Evolutionary conservation across 2,888 invertebrate species (phyloP).

Genomic region (Tiliacea aurago): DNA sequence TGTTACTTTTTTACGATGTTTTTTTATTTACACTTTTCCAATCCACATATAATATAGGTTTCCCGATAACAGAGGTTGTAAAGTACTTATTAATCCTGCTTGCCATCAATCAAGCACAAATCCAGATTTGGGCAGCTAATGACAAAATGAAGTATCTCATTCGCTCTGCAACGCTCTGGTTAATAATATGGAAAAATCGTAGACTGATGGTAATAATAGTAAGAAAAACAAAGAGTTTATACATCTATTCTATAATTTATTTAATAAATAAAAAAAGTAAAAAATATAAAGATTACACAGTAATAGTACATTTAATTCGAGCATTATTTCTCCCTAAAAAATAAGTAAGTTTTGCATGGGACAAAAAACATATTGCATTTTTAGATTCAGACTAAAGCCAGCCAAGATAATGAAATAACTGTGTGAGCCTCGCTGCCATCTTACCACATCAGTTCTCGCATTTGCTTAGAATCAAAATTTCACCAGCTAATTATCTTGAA

Average conservation of each 20-base stretch:
- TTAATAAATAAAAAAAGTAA: constrained; percentile 2
- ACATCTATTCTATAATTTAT: constrained; percentile 7
- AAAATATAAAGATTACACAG: neutral
- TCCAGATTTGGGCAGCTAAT: neutral
- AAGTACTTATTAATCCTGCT: neutral
- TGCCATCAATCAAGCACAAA: neutral
- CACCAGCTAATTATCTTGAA: neutral
- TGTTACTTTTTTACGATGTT: constrained; percentile 1
- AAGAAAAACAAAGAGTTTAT: constrained; percentile 10
- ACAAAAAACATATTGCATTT: neutral
- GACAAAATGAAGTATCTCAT: neutral
- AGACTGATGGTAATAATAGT: neutral
- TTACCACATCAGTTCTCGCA: neutral
- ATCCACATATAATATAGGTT: neutral
- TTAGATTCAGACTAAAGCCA: neutral
- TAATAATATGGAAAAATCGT: neutral
- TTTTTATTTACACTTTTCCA: neutral
- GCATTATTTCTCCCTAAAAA: neutral
- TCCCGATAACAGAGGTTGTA: neutral
- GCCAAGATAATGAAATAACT: neutral
- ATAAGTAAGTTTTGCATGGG: neutral
- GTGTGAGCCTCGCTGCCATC: neutral
- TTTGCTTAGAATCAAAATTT: neutral
- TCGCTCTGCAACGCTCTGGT: neutral
- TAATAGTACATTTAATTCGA: neutral